Percentiles rank a stretch among this genome's conserved stretches.
These are phyloP conservation scores for Prunella himalayana DNA, from an alignment of 2,113 vertebrate genomes.

Conservation along the genomic window DNA sequence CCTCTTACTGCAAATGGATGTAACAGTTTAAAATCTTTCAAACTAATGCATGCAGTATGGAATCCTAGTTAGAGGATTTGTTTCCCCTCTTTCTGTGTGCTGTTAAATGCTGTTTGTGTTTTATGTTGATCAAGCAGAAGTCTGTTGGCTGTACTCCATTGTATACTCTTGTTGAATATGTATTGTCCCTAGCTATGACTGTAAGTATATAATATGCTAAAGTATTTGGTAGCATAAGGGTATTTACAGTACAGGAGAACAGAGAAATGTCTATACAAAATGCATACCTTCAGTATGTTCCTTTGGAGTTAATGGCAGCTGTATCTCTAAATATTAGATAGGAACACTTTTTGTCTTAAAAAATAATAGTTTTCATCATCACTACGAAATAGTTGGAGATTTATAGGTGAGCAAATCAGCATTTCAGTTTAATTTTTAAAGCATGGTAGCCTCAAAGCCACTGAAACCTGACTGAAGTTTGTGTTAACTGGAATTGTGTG, in stretches of 20 bases:
- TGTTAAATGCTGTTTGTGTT: not conserved
- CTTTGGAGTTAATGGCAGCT: not conserved
- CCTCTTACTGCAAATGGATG: not conserved
- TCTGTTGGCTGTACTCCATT: fast-evolving
- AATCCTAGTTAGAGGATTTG: not conserved
- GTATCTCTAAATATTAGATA: not conserved
- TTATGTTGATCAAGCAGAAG: not conserved
- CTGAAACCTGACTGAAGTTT: not conserved
- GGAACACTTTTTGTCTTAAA: not conserved
- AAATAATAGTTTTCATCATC: not conserved
- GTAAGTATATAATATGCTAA: not conserved
- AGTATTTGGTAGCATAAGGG: not conserved
- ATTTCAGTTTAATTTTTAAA: conserved; percentile 12
- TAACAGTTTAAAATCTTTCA: not conserved
- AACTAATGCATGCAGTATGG: not conserved
- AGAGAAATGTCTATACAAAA: not conserved
- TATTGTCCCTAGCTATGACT: not conserved
- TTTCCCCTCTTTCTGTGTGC: not conserved
- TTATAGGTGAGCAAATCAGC: not conserved
- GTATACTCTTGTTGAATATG: not conserved
- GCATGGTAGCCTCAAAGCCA: not conserved
- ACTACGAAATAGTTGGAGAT: not conserved
- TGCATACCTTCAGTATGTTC: not conserved
- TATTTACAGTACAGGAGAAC: not conserved
- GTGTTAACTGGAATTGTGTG: conserved; percentile 33